Evolutionary conservation across 1,140 invertebrate genomes (phyloP), one percentile per base, ranked within the genome.

Genomic region (Drosophila triauraria): DNA sequence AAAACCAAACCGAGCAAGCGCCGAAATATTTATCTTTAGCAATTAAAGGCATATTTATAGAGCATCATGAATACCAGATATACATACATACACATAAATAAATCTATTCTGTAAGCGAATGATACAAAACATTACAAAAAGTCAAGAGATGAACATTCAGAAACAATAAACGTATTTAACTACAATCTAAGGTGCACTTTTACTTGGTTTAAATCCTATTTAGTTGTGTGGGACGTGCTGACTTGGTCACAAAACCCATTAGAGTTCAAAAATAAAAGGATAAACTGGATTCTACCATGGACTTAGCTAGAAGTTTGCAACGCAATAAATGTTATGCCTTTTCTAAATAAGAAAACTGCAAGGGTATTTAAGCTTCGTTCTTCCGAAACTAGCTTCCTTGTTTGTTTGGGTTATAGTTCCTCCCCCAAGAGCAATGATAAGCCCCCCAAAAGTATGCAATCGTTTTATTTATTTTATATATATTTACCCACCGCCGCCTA

Each of bases 21-120:
- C 85, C 84, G 84, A 81, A 88, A 88, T 88, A 90, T 88, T 90
- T 90, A 88, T 88, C 85, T 88, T 72, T 88, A 90, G 85, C 88
- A 85, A 90, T 90, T 90, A 88, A 90, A 79, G 75, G 85, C 77
- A 90, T 87, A 87, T 90, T 87, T 87, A 87, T 87, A 87, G 80
- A 88, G 78, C 84, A 88, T 86, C 85, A 77, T 84, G 77, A 88
- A 82, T 81, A 82, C 78, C 54, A 81, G 76, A 80, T 77, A 87
- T 80, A 81, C 80, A 79, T 77, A 77, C 62, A 79, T 78, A 79
- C 76, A 77, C 61, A 78, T 80, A 75, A 70, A 78, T 68, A 81
- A 90, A 78, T 69, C 70, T 88, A 90, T 65, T 81, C 75, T 90
- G 60, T 88, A 88, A 88, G 85, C 78, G 75, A 80, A 84, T 64